phyloP scores from a whole-genome alignment of 2,797 vertebrate genomes.

The Zonotrichia albicollis region DNA sequence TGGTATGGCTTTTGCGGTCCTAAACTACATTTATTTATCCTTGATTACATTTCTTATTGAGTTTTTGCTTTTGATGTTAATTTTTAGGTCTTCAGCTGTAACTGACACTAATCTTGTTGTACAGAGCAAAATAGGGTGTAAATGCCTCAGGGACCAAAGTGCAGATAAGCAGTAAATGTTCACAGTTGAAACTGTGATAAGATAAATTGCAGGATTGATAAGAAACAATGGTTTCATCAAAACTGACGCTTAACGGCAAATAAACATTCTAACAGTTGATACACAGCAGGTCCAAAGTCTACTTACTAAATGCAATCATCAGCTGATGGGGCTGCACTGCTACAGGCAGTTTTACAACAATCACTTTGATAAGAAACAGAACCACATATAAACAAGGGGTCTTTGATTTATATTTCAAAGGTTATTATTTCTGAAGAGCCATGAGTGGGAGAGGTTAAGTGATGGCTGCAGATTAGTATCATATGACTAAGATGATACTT shows the following conservation, averaged over 20 bases:
- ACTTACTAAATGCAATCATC: neutral
- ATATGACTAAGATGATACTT: neutral
- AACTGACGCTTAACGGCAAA: neutral
- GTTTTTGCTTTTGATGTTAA: neutral
- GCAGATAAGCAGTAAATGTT: neutral
- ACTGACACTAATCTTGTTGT: neutral
- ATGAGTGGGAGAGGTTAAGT: neutral
- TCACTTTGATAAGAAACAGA: neutral
- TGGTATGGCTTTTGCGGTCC: neutral
- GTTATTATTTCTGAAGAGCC: neutral
- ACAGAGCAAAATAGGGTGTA: neutral
- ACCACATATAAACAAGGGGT: neutral
- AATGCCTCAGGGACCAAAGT: neutral
- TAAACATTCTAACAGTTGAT: neutral
- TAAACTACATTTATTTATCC: neutral
- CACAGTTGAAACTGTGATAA: neutral
- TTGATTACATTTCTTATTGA: neutral
- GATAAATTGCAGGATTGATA: neutral
- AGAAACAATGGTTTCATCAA: neutral
- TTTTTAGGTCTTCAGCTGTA: neutral
- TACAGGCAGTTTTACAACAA: neutral
- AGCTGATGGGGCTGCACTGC: neutral
- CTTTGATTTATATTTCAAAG: slow-evolving; percentile 6
- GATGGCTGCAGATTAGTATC: neutral
- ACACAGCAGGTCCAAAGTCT: neutral